phyloP scores from a whole-genome alignment of 92 coral and sea anemone genomes.

The Zoanthus sociatus region DNA sequence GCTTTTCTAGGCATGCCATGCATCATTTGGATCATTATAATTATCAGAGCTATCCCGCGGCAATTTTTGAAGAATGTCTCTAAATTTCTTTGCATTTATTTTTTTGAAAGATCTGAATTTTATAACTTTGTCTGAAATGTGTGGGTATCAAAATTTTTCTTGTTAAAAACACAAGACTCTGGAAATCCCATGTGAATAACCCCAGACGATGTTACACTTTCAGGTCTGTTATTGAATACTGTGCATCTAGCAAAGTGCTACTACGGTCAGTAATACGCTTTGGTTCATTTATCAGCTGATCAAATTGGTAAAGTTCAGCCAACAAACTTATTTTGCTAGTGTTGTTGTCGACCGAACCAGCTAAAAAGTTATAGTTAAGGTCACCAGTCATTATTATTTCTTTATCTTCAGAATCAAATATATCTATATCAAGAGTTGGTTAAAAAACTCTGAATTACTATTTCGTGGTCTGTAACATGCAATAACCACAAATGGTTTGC shows the following conservation, averaged over 20 bases:
- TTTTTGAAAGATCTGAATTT: slow-evolving; percentile 17
- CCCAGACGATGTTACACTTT: slow-evolving; percentile 25
- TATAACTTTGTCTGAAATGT: slow-evolving; percentile 1
- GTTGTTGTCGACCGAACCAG: neutral
- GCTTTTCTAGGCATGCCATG: no score
- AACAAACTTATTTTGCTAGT: neutral
- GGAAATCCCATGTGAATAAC: slow-evolving; percentile 30
- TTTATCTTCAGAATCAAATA: no score
- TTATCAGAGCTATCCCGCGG: neutral
- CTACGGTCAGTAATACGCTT: slow-evolving; percentile 29
- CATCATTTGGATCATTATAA: no score
- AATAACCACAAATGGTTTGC: no score
- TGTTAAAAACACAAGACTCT: slow-evolving; percentile 23
- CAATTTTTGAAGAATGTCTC: slow-evolving; percentile 1
- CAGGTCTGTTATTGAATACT: slow-evolving; percentile 30
- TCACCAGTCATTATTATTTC: no score
- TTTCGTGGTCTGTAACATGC: no score
- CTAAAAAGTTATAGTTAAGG: neutral
- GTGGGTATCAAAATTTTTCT: slow-evolving; percentile 32
- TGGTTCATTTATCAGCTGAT: slow-evolving; percentile 37
- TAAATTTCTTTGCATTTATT: neutral
- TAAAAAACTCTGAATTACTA: no score
- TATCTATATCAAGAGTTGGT: no score
- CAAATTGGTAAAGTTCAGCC: neutral
- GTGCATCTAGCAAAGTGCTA: slow-evolving; percentile 28